Evolutionary conservation across 2,113 vertebrate genomes (phyloP).

Genomic region (Vicugna pacos): DNA sequence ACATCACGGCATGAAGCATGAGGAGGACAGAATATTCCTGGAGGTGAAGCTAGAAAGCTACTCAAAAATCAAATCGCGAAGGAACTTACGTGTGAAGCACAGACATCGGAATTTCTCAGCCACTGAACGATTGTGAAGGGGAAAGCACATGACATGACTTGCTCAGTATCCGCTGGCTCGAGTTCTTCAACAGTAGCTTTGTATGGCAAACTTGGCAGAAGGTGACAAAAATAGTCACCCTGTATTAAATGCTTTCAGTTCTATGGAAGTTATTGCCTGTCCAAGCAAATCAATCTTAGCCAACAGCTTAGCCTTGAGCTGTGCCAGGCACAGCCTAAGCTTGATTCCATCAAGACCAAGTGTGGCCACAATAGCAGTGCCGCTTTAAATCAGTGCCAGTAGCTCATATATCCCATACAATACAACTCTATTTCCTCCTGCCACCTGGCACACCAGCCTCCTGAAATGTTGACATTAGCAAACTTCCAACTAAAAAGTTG

Average conservation of each 20-base stretch:
- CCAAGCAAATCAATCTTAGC: not conserved
- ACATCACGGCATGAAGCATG: not conserved
- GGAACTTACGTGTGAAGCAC: not conserved
- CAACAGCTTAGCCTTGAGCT: not conserved
- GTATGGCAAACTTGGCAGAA: not conserved
- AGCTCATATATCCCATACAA: not conserved
- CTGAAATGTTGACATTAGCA: conserved; percentile 46
- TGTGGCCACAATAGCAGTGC: not conserved
- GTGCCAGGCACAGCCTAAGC: not conserved
- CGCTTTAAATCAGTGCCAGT: not conserved
- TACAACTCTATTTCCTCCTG: not conserved
- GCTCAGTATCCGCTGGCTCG: not conserved
- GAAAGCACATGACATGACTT: not conserved
- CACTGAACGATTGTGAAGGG: not conserved
- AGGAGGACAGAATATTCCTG: not conserved
- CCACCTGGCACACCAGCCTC: not conserved
- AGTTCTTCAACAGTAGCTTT: not conserved
- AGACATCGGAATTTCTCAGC: not conserved
- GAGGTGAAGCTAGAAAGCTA: not conserved
- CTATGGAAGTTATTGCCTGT: not conserved
- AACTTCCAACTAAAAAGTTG: conserved; percentile 27
- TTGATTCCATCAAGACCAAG: not conserved
- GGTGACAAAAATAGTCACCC: not conserved
- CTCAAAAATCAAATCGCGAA: not conserved
- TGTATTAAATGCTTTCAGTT: not conserved